A percentile compares a stretch with the other conserved stretches of the same genome.
These are phyloP conservation scores for Periophthalmodon schlosseri DNA, from an alignment of 2,113 vertebrate genomes.

Conservation along the genomic window DNA sequence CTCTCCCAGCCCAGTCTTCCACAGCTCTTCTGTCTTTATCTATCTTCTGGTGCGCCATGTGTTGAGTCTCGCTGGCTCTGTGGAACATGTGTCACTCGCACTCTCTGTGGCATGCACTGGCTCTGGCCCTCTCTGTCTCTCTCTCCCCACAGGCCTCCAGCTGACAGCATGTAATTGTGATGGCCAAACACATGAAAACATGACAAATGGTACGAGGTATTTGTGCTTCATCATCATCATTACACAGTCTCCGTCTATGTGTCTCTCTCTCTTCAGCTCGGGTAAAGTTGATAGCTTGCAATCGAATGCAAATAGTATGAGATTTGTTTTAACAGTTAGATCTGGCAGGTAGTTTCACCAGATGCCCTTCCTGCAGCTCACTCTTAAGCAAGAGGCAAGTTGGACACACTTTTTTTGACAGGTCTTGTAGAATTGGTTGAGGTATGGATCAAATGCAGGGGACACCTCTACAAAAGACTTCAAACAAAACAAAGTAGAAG, in stretches of 20 bases:
- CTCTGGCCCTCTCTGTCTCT: conserved; percentile 21
- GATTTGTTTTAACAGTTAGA: conserved; percentile 34
- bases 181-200: conserved; percentile 72
- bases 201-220: conserved; percentile 66
- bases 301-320: conserved; percentile 45
- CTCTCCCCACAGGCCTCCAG: conserved; percentile 41
- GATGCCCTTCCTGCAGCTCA: too few species aligned
- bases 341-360: too few species aligned
- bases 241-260: conserved; percentile 6
- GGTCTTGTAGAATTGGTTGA: too few species aligned
- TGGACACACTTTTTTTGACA: too few species aligned
- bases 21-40: conserved; percentile 15
- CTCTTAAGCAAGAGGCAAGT: too few species aligned
- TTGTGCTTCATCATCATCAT: conserved; percentile 61
- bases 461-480: not conserved
- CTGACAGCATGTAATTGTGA: conserved; percentile 76
- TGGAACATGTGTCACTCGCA: conserved; percentile 66
- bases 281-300: conserved; percentile 48
- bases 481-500: not conserved
- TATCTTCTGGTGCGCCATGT: conserved; percentile 50
- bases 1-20: conserved; percentile 38
- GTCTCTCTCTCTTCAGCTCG: conserved; percentile 32
- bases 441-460: not conserved
- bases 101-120: conserved; percentile 59
- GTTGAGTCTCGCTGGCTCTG: conserved; percentile 63